A percentile compares a stretch with the other conserved stretches of the same genome.
Conservation (phyloP, 2,113 vertebrate genomes). For the Hippocampus zosterae region DNA sequence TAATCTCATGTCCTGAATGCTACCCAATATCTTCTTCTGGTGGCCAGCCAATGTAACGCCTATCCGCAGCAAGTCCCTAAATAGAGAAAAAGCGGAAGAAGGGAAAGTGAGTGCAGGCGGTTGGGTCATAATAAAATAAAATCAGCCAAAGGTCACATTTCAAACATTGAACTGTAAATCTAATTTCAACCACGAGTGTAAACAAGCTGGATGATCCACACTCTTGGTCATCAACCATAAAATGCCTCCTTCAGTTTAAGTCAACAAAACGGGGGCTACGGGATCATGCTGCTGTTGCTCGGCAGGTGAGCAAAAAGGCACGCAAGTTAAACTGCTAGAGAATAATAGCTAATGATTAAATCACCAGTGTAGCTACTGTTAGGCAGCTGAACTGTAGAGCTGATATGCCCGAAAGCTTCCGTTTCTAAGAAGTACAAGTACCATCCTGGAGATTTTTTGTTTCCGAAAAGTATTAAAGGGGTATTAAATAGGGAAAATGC, state of each 20-base stretch:
- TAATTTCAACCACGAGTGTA: slow-evolving; percentile 23
- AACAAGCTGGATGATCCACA: slow-evolving; percentile 18
- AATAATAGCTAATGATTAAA: slow-evolving; percentile 65
- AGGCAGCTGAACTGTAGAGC: slow-evolving; percentile 33
- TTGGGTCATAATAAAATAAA: slow-evolving; percentile 21
- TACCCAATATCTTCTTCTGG: slow-evolving; percentile 98
- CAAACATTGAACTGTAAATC: slow-evolving; percentile 14
- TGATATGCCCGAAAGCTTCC: slow-evolving; percentile 3
- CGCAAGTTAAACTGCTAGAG: slow-evolving; percentile 27
- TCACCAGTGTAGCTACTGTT: slow-evolving; percentile 43
- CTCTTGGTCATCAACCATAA: slow-evolving; percentile 28
- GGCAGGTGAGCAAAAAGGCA: slow-evolving; percentile 46
- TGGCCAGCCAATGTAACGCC: slow-evolving; percentile 96
- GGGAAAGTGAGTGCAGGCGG: slow-evolving; percentile 48
- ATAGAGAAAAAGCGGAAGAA: slow-evolving; percentile 19
- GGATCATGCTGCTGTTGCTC: slow-evolving; percentile 29
- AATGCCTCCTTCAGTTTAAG: slow-evolving; percentile 31
- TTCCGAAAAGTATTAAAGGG: neutral
- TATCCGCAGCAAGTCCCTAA: slow-evolving; percentile 95
- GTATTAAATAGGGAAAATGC: neutral
- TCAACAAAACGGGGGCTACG: slow-evolving; percentile 40
- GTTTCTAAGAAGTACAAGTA: neutral
- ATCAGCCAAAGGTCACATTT: slow-evolving; percentile 31
- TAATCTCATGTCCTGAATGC: slow-evolving; percentile 99
- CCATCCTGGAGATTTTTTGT: neutral